phyloP scores from a whole-genome alignment of 2,888 invertebrate species.

The Caenorhabditis sinica region DNA sequence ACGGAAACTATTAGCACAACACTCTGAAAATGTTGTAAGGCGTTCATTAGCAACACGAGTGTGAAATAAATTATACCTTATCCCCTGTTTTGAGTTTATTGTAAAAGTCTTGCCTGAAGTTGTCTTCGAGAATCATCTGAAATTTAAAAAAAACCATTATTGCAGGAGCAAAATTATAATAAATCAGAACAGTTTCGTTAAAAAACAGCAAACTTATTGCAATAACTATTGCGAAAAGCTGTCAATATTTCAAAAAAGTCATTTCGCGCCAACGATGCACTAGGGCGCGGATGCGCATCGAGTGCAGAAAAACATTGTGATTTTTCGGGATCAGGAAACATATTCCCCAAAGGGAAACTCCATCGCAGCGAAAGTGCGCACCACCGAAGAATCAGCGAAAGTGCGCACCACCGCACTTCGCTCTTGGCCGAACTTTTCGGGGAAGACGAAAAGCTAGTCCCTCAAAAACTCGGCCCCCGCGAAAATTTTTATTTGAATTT shows the following conservation, averaged over 20 bases:
- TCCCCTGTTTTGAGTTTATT: slow-evolving; percentile 56
- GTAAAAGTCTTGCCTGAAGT: slow-evolving; percentile 60
- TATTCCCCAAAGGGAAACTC: too few relatives aligned
- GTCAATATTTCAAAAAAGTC: slow-evolving; percentile 4
- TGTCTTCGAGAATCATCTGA: slow-evolving; percentile 63
- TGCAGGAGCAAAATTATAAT: neutral
- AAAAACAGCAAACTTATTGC: too few relatives aligned
- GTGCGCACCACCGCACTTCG: too few relatives aligned
- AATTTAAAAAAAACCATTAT: neutral
- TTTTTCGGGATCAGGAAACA: too few relatives aligned
- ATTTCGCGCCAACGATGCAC: slow-evolving; percentile 24
- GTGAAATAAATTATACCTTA: slow-evolving; percentile 43
- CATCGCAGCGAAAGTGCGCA: too few relatives aligned
- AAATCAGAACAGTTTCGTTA: neutral
- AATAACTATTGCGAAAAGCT: neutral
- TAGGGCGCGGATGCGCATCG: slow-evolving; percentile 32
- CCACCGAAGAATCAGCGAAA: too few relatives aligned
- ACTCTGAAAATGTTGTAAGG: slow-evolving; percentile 73
- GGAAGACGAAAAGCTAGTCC: too few relatives aligned
- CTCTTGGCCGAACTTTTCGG: too few relatives aligned
- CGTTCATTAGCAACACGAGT: too few relatives aligned
- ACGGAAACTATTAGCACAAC: slow-evolving; percentile 76
- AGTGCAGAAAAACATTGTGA: too few relatives aligned
- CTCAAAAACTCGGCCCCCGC: too few relatives aligned
- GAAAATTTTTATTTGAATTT: too few relatives aligned